Evolutionary conservation across 2,113 vertebrate species (phyloP).

Genomic region (Ochotona princeps): DNA sequence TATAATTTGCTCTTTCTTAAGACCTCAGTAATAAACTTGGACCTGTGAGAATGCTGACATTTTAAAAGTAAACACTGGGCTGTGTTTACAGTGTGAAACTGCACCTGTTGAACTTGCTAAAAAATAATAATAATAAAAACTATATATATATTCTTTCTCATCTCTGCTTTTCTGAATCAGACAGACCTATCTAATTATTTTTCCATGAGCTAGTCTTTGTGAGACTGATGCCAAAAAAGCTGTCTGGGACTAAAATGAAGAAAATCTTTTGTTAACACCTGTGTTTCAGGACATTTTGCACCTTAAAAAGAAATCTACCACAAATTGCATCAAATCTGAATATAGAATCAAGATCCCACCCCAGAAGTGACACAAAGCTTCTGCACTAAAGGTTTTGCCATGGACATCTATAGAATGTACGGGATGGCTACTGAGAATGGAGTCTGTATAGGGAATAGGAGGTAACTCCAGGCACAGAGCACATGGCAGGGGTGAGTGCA

Average conservation of each 20-base stretch:
- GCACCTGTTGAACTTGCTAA: slow-evolving; percentile 53
- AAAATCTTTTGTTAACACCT: not conserved
- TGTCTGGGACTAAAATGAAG: slow-evolving; percentile 40
- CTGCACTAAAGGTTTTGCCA: not conserved
- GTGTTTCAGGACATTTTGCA: not conserved
- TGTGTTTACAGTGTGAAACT: slow-evolving; percentile 65
- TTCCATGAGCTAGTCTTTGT: slow-evolving; percentile 28
- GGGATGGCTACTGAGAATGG: not conserved
- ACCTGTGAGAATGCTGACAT: slow-evolving; percentile 33
- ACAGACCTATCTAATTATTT: slow-evolving; percentile 41
- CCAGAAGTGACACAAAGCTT: not conserved
- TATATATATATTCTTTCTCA: not conserved
- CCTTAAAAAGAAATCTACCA: slow-evolving; percentile 31
- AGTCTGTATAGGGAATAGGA: not conserved
- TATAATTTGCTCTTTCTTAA: slow-evolving; percentile 58
- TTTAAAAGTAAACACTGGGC: slow-evolving; percentile 53
- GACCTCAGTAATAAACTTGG: slow-evolving; percentile 30
- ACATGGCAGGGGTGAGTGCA: not conserved
- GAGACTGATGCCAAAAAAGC: slow-evolving; percentile 16
- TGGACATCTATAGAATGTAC: not conserved
- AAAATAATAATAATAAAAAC: not conserved
- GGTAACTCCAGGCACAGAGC: not conserved
- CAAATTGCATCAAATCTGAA: not conserved
- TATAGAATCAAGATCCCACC: not conserved
- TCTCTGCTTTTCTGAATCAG: slow-evolving; percentile 48